Percentiles rank a stretch among this genome's conserved stretches.
phyloP scores from a whole-genome alignment of 2,888 invertebrate genomes.

The Tanytarsus gracilentus region DNA sequence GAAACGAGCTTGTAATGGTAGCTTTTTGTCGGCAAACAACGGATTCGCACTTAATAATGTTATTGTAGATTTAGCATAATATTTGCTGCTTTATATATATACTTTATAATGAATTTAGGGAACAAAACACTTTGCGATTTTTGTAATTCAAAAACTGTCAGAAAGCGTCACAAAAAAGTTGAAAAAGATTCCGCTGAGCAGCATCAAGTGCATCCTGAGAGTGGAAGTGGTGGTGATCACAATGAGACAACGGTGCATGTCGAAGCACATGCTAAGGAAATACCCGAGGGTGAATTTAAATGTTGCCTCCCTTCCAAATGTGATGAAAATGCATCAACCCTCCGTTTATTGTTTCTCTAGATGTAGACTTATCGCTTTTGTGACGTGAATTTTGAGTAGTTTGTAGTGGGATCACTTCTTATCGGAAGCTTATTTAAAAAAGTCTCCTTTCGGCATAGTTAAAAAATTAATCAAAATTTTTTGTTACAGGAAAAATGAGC shows the following conservation, averaged over 20 bases:
- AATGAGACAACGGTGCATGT: constrained; percentile 36
- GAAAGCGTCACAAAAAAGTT: constrained; percentile 61
- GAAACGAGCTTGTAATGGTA: too few species aligned
- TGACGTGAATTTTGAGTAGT: too few species aligned
- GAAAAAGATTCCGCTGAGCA: constrained; percentile 40
- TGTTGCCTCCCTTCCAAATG: background rate
- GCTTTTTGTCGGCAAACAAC: too few species aligned
- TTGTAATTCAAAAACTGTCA: constrained; percentile 66
- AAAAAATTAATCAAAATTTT: too few species aligned
- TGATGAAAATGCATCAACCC: too few species aligned
- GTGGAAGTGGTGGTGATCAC: constrained; percentile 41
- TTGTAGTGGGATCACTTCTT: too few species aligned
- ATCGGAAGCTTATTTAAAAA: too few species aligned
- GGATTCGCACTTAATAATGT: too few species aligned
- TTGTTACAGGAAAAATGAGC: too few species aligned
- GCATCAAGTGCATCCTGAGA: constrained; percentile 5
- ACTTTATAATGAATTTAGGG: constrained; percentile 49
- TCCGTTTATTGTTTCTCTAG: too few species aligned
- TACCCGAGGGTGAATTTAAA: constrained; percentile 18
- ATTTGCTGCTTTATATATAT: constrained; percentile 37
- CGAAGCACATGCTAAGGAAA: constrained; percentile 40
- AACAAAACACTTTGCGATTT: constrained; percentile 83
- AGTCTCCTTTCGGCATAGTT: too few species aligned
- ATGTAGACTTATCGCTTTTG: too few species aligned
- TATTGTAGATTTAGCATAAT: constrained; percentile 18